Conservation (phyloP, 92 coral and sea anemone species). For the Phenganax stokvisi region DNA sequence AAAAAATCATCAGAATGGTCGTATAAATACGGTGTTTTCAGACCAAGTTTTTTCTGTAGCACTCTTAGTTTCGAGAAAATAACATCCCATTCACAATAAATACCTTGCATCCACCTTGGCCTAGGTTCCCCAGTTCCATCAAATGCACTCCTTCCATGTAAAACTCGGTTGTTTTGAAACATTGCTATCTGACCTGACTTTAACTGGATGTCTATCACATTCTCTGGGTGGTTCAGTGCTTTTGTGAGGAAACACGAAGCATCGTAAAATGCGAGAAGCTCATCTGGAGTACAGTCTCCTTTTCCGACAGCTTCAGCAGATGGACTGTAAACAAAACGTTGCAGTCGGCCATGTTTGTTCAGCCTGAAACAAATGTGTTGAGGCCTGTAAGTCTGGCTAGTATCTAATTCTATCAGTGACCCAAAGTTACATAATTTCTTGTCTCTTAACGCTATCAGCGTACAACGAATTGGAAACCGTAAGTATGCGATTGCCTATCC, state of each 20-base stretch:
- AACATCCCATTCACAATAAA: conserved; percentile 34
- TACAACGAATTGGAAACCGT: no score
- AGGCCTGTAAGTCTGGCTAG: no score
- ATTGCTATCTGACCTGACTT: conserved; percentile 25
- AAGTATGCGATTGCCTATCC: no score
- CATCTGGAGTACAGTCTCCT: neutral
- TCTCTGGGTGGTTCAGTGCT: conserved; percentile 5
- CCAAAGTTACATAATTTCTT: no score
- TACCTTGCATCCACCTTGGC: conserved; percentile 36
- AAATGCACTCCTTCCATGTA: conserved; percentile 24
- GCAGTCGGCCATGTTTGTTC: neutral
- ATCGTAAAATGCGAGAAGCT: conserved; percentile 27
- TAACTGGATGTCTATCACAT: conserved; percentile 16
- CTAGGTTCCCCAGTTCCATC: neutral
- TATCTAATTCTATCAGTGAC: no score
- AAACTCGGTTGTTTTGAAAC: conserved; percentile 26
- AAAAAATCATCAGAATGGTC: conserved; percentile 11
- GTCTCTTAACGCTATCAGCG: no score
- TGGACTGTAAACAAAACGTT: conserved; percentile 12
- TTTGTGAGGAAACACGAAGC: conserved; percentile 23
- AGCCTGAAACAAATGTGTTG: no score
- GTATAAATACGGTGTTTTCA: conserved; percentile 19
- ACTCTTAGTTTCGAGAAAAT: conserved; percentile 34
- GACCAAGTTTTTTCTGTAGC: neutral
- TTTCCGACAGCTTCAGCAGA: neutral